Conservation (phyloP, 37 sponge, comb jelly and placozoan genomes). For the Agelas oroides region DNA sequence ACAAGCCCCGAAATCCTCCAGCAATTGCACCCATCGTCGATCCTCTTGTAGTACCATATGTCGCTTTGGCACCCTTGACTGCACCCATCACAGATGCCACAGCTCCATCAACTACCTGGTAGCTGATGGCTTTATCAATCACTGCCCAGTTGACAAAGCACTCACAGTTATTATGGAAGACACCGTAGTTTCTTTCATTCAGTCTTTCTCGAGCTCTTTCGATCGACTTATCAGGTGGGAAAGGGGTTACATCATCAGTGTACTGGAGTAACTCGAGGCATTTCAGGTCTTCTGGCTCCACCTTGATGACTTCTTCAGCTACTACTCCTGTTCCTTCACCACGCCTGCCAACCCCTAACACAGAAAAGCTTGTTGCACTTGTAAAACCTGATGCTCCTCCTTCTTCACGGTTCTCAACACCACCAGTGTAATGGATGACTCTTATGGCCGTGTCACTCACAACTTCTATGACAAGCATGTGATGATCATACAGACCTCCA, state of each 20-base stretch:
- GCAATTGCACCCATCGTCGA: too few relatives aligned
- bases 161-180: slow-evolving; percentile 47
- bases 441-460: neutral
- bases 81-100: neutral
- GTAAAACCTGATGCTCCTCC: neutral
- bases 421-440: slow-evolving; percentile 38
- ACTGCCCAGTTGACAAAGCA: slow-evolving; percentile 37
- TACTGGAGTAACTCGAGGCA: slow-evolving; percentile 4
- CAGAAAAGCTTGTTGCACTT: slow-evolving; percentile 1
- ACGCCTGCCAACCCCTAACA: neutral
- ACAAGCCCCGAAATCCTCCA: too few relatives aligned
- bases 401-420: neutral
- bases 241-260: neutral
- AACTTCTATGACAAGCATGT: slow-evolving; percentile 37
- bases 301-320: neutral
- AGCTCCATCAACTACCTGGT: slow-evolving; percentile 1
- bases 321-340: neutral
- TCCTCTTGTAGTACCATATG: too few relatives aligned
- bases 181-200: slow-evolving; percentile 3
- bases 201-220: neutral
- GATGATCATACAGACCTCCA: slow-evolving; percentile 35
- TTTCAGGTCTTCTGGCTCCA: neutral
- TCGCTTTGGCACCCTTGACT: neutral
- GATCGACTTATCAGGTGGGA: neutral
- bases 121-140: neutral